These are phyloP conservation scores for Iguana delicatissima DNA, from an alignment of 2,797 vertebrate species.

Conservation along the genomic window DNA sequence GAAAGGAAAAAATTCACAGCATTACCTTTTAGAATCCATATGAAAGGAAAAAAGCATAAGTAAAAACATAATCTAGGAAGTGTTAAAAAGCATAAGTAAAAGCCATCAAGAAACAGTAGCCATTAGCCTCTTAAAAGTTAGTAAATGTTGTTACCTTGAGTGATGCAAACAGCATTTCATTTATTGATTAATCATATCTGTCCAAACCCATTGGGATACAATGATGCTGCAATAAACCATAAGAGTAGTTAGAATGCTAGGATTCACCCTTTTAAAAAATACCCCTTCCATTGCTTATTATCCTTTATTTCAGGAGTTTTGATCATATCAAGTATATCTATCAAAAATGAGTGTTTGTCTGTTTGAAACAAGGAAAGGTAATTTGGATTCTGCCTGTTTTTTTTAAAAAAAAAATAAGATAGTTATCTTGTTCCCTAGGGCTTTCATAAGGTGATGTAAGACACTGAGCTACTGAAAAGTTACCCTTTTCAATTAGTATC, in stretches of 20 bases:
- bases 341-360: neutral
- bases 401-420: neutral
- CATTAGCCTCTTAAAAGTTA: neutral
- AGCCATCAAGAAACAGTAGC: neutral
- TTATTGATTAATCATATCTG: neutral
- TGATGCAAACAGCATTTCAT: neutral
- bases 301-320: neutral
- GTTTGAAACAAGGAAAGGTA: neutral
- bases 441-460: neutral
- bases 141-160: neutral
- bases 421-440: neutral
- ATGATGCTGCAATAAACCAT: neutral
- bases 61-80: no score
- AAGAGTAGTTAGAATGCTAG: neutral
- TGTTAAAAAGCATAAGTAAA: neutral
- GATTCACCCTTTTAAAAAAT: neutral
- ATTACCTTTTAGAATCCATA: neutral
- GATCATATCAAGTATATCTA: neutral
- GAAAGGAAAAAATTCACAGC: neutral
- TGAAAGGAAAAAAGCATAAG: neutral
- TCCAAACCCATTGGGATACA: neutral
- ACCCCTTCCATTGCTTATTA: neutral
- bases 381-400: neutral
- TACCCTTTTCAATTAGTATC: conserved; percentile 5
- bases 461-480: neutral